Base-by-base conservation (phyloP, 2,797 vertebrate genomes). In the Heterohyrax brucei region DNA sequence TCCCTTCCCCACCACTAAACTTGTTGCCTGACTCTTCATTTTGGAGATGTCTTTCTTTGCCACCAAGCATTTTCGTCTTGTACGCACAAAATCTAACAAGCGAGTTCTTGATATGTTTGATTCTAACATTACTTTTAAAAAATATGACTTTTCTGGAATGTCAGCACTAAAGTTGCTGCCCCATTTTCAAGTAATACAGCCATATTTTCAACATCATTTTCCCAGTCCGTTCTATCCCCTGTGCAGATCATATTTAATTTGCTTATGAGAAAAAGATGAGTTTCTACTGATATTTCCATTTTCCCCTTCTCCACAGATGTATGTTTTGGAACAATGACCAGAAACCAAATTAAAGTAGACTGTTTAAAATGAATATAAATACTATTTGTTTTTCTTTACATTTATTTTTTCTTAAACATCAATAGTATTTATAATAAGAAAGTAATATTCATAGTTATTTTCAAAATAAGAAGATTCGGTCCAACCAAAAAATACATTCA, bases 221-320 rank as follows among this genome's bases (percentile, higher is more conserved):
- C 78, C 26, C 14, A 19, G 2, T 64, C 30, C 86, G 5, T 95
- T 73, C 39, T 30, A 24, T 59, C 64, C 24, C 21, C 26, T 91
- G 18, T 39, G 13, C 10, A 87, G 56, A 79, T 86, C 22, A 66
- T 53, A 44, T 84, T 91, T 91, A 62, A 92, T 28, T 93, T 87
- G 24, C n/a, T 75, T 18, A 70, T 61, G 19, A 61, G 64, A 89
- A 76, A 62, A 89, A 18, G 7, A 70, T 95, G 10, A 28, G 2
- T 96, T 87, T 61, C 21, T 73, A 84, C 33, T 68, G 39, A 83
- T 50, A 81, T 94, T 87, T 84, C 44, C 7, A 62, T 79, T 94
- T 39, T 82, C 50, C 19, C 3, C 10, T 10, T 91, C 91, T 89
- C 61, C 28, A 72, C 64, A 46, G 18, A 4, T 80, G 61, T 62